Percentiles rank a stretch among this genome's conserved stretches.
phyloP scores from a whole-genome alignment of 2,113 vertebrate genomes.

The Brachypteracias leptosomus region DNA sequence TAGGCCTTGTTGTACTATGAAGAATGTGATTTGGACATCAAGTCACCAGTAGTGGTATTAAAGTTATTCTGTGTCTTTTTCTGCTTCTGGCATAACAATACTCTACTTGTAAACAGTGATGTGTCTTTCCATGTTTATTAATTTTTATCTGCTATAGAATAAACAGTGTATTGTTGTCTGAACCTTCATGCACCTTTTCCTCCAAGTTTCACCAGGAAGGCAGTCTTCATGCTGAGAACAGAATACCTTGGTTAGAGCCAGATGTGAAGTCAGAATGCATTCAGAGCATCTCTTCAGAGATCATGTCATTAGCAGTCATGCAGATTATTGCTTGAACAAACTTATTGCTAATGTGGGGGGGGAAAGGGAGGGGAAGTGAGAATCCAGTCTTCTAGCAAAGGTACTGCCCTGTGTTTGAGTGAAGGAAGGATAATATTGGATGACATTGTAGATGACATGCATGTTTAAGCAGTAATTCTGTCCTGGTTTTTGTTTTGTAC shows the following conservation, averaged over 20 bases:
- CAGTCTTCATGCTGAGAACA: background rate
- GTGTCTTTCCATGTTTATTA: background rate
- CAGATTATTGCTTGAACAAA: background rate
- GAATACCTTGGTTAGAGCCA: background rate
- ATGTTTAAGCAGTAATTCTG: background rate
- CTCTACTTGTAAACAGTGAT: background rate
- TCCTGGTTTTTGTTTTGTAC: background rate
- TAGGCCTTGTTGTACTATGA: slow-evolving; percentile 51
- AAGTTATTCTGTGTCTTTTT: background rate
- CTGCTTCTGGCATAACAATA: background rate
- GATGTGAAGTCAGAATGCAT: background rate
- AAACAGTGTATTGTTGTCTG: background rate
- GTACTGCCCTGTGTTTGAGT: background rate
- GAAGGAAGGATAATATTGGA: background rate
- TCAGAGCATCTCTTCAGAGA: background rate
- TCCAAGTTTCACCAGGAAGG: background rate
- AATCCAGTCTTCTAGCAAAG: background rate
- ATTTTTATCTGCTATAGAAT: background rate
- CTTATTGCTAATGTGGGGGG: background rate
- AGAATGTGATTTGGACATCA: slow-evolving; percentile 22
- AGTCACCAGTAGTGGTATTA: background rate
- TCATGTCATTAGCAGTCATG: background rate
- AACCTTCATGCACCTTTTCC: background rate
- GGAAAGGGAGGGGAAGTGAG: background rate
- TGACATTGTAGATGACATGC: background rate